These are phyloP conservation scores for Tetheella fluctuosa DNA, from an alignment of 2,888 invertebrate species.

Conservation along the genomic window DNA sequence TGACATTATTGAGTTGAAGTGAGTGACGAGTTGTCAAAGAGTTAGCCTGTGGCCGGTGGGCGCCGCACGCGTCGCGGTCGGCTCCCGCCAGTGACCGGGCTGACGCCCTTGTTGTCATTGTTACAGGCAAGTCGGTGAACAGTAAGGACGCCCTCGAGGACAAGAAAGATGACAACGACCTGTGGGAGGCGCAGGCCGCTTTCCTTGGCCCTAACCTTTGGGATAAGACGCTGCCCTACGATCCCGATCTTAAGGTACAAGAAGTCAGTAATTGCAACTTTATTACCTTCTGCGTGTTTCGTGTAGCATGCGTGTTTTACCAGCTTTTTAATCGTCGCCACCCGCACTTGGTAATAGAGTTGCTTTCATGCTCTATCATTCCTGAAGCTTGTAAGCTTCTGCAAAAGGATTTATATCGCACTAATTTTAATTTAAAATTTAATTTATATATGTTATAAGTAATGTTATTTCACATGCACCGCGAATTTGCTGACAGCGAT, in stretches of 20 bases:
- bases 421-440: neutral
- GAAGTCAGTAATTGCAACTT: slow-evolving; percentile 84
- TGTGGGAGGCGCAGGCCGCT: slow-evolving; percentile 97
- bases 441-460: neutral
- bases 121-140: slow-evolving; percentile 86
- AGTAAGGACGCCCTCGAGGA: slow-evolving; percentile 86
- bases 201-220: slow-evolving; percentile 98
- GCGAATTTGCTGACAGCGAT: slow-evolving; percentile 38
- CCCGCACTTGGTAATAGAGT: slow-evolving; percentile 74
- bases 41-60: slow-evolving; percentile 15
- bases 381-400: slow-evolving; percentile 19
- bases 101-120: slow-evolving; percentile 70
- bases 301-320: slow-evolving; percentile 62
- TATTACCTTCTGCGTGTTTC: slow-evolving; percentile 75
- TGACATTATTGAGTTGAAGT: neutral
- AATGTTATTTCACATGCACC: neutral
- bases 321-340: slow-evolving; percentile 48
- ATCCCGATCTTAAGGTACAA: slow-evolving; percentile 97
- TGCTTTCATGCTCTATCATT: slow-evolving; percentile 20
- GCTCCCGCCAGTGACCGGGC: slow-evolving; percentile 40
- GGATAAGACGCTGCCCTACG: slow-evolving; percentile 96
- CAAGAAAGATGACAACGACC: slow-evolving; percentile 92
- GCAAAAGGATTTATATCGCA: neutral
- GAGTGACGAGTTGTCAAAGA: slow-evolving; percentile 7
- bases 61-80: slow-evolving; percentile 29